phyloP scores from a whole-genome alignment of 1,140 invertebrate genomes.

The Druon quercuslanigerum region DNA sequence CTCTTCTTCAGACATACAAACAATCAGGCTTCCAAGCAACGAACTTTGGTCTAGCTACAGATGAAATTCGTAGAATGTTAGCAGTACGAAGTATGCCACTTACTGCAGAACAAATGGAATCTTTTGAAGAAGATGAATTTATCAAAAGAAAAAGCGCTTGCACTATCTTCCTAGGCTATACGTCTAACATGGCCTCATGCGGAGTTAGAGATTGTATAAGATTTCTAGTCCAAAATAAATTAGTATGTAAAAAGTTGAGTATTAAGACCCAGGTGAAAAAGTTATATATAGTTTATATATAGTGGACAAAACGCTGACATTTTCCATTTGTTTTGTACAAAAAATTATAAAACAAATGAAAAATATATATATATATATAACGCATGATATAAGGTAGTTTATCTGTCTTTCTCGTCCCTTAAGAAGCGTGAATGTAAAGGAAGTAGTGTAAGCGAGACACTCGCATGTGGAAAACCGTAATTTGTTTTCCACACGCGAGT shows the following conservation, averaged over 20 bases:
- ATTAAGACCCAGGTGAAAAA: no score
- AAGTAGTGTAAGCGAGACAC: no score
- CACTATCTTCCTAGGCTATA: constrained; percentile 98
- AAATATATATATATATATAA: no score
- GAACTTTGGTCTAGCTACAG: constrained; percentile 92
- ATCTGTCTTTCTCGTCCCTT: no score
- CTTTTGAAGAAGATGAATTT: constrained; percentile 86
- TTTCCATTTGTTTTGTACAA: no score
- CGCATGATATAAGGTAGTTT: no score
- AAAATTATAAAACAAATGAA: no score
- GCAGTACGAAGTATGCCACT: constrained; percentile 81
- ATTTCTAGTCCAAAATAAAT: constrained; percentile 92
- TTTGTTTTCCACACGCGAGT: no score
- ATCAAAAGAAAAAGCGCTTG: constrained; percentile 88
- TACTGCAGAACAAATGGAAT: constrained; percentile 80
- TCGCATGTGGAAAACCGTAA: no score
- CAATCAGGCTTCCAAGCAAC: constrained; percentile 97
- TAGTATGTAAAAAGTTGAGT: constrained; percentile 74
- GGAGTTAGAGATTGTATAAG: constrained; percentile 94
- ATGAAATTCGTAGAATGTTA: constrained; percentile 96
- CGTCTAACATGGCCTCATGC: constrained; percentile 97
- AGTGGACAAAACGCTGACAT: no score
- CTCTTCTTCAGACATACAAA: constrained; percentile 87
- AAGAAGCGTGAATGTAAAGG: no score
- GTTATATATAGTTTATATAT: no score